These are phyloP conservation scores for Sturnira hondurensis DNA, from an alignment of 2,113 vertebrate species.

Conservation along the genomic window DNA sequence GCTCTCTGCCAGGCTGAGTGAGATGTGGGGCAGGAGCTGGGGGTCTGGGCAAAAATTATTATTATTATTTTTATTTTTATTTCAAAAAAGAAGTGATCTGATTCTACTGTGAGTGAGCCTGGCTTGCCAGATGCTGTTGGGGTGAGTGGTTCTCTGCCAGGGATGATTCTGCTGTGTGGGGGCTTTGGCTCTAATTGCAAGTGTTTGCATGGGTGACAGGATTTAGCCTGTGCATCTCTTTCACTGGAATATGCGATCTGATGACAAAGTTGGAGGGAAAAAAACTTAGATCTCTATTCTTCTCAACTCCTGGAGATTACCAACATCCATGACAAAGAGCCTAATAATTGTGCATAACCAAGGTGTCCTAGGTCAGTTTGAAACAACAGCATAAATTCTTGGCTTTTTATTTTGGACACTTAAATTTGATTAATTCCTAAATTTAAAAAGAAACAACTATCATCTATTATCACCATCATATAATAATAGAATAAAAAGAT, in stretches of 20 bases:
- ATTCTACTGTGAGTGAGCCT: neutral
- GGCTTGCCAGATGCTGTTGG: neutral
- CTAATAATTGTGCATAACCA: neutral
- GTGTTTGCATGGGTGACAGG: neutral
- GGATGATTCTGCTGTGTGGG: neutral
- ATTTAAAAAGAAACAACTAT: neutral
- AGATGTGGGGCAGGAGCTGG: neutral
- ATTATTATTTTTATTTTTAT: neutral
- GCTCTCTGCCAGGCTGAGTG: neutral
- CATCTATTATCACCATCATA: neutral
- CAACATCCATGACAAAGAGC: neutral
- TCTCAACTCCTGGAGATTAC: neutral
- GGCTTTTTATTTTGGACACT: neutral
- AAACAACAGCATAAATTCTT: neutral
- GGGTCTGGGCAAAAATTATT: neutral
- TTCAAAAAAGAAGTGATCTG: neutral
- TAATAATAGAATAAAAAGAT: neutral
- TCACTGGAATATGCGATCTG: neutral
- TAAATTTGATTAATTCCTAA: neutral
- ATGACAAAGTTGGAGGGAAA: neutral
- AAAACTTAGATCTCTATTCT: neutral
- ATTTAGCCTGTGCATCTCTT: neutral
- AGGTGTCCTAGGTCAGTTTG: neutral
- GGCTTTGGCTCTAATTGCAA: neutral
- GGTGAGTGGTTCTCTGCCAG: neutral